Percentiles rank a stretch among this genome's conserved stretches.
Conservation (phyloP, 2,113 vertebrate species). For the Mastomys natalensis region DNA sequence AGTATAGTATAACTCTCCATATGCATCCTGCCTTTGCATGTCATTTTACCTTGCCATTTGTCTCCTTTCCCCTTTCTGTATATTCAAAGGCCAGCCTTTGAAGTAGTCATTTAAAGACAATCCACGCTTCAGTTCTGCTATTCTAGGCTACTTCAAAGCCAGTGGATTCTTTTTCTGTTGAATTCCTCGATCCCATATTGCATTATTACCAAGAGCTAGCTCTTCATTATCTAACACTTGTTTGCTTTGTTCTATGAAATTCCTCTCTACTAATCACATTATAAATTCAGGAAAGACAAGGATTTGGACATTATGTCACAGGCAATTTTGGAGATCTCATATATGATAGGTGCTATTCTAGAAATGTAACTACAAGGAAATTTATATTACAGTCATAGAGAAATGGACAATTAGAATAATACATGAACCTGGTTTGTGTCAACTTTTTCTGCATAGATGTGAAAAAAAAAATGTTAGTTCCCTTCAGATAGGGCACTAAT, state of each 20-base stretch:
- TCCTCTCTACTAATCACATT: not conserved
- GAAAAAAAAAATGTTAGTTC: no score
- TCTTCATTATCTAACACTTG: not conserved
- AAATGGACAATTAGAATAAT: slow-evolving; percentile 34
- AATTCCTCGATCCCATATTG: not conserved
- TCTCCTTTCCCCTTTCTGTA: not conserved
- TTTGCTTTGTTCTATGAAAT: not conserved
- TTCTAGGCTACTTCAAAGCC: not conserved
- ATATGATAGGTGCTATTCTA: not conserved
- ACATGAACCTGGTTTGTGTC: not conserved
- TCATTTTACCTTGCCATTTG: not conserved
- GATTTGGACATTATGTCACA: not conserved
- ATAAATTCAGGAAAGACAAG: not conserved
- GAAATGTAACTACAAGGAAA: not conserved
- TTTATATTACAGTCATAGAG: not conserved
- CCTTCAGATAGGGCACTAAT: not conserved
- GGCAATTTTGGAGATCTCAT: not conserved
- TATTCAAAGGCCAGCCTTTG: not conserved
- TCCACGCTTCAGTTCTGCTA: not conserved
- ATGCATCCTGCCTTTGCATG: not conserved
- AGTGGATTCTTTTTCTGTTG: not conserved
- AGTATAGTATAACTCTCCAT: not conserved
- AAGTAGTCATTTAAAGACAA: not conserved
- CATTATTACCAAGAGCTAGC: not conserved
- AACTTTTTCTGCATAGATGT: not conserved